Base-by-base conservation (phyloP, 2,888 invertebrate genomes). In the Drepana falcataria region DNA sequence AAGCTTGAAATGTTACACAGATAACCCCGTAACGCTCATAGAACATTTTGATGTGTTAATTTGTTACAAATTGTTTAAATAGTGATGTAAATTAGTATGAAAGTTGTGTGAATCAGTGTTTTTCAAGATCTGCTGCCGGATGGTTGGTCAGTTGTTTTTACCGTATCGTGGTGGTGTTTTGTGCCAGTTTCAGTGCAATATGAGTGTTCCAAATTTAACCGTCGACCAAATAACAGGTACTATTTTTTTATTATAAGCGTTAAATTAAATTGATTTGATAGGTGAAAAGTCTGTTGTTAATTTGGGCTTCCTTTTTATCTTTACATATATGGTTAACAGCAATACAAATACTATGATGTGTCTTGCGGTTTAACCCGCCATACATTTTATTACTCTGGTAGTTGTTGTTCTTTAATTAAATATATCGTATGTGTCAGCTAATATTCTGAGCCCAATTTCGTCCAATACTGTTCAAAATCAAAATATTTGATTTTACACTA, bases 191-290 rank as follows among this genome's bases (percentile, higher is more conserved):
- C 48, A 52, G 53, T 68, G 66, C 59, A 77, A 62, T 64, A 87
- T 90, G 87, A 90, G 90, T 79, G 90, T 91, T 63, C 91, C 91
- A 52, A 90, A 91, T 84, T 83, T 91, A 68, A 89, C 82, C 64
- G 81, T 77, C 63, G 86, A 83, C 71, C 86, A 87, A 80, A 85
- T 90, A 60, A 86, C 86, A 87, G 90, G 90, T 91, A 74, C 61
- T 61, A 61, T 54, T 48, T 55, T 56, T 53, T 58, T 56, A 55
- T 53, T 53, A 52, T 48, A 5, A 37, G 9, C 58, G 53, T 55
- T 34, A 9, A 35, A 33, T 1, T 35, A 35, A 33, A 33, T 47
- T 35, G n/a, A 49, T 54, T 55, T 52, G 33, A 7, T 48, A 48
- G 2, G 3, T 33, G 6, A 5, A n/a, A 6, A 53, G 48, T 48